A percentile compares a stretch with the other conserved stretches of the same genome.
phyloP scores from a whole-genome alignment of 2,113 vertebrate genomes.

The Megaptera novaeangliae region DNA sequence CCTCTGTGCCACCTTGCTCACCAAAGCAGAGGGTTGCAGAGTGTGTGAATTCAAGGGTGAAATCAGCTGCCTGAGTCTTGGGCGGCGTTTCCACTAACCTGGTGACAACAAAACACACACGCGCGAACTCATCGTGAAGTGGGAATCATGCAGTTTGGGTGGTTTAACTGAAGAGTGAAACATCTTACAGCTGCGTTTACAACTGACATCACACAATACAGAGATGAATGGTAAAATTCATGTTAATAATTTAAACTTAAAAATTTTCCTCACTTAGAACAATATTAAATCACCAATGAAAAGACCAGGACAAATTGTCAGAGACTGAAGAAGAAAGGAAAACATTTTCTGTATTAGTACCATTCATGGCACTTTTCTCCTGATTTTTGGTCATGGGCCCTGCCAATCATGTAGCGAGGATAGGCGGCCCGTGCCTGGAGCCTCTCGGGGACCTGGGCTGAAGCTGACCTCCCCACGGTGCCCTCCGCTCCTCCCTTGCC shows the following conservation, averaged over 20 bases:
- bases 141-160: background rate
- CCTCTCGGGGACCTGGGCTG: too few species aligned
- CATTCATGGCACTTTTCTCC: too few species aligned
- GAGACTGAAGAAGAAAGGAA: background rate
- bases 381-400: too few species aligned
- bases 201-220: too few species aligned
- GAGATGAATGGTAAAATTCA: background rate
- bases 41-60: fast-evolving
- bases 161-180: background rate
- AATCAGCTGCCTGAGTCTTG: background rate
- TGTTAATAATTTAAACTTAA: background rate
- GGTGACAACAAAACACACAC: background rate
- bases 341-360: too few species aligned
- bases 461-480: too few species aligned
- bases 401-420: too few species aligned
- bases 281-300: too few species aligned
- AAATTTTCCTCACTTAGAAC: background rate
- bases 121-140: too few species aligned
- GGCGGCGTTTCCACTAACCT: background rate
- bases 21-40: background rate
- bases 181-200: background rate
- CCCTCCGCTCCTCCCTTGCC: background rate
- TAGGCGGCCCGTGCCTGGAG: too few species aligned
- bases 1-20: background rate
- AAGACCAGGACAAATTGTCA: background rate